Evolutionary conservation across 2,888 invertebrate genomes (phyloP).

Genomic region (Gymnosoma rotundatum): DNA sequence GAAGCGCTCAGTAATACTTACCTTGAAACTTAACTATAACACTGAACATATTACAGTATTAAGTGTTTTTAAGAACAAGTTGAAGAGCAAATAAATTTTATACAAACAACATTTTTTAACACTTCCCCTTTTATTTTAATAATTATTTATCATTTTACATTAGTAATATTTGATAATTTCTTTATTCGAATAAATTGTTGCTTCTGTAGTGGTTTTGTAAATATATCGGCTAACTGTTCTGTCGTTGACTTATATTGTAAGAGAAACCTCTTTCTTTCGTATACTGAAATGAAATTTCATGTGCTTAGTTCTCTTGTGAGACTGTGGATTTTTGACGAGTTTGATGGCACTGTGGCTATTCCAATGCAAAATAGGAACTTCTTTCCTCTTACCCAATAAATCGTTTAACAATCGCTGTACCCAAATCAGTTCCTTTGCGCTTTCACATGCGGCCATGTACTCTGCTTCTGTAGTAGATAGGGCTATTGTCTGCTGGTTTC

Average conservation of each 20-base stretch:
- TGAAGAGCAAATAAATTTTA: no score
- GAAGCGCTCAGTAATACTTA: no score
- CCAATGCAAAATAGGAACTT: slow-evolving; percentile 5
- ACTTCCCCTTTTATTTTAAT: background rate
- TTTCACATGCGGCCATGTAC: slow-evolving; percentile 24
- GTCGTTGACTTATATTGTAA: background rate
- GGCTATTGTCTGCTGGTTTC: slow-evolving; percentile 28
- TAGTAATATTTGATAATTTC: slow-evolving; percentile 11
- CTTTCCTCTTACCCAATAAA: background rate
- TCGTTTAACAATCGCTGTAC: slow-evolving; percentile 5
- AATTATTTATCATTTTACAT: background rate
- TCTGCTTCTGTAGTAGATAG: slow-evolving; percentile 7
- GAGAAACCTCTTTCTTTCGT: background rate
- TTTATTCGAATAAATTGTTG: slow-evolving; percentile 12
- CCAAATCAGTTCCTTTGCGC: slow-evolving; percentile 29
- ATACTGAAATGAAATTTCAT: background rate
- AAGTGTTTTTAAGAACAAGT: no score
- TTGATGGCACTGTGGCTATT: slow-evolving; percentile 39
- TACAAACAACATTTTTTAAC: no score
- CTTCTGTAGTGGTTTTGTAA: slow-evolving; percentile 5
- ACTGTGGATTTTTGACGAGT: slow-evolving; percentile 38
- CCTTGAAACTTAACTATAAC: no score
- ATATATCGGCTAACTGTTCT: slow-evolving; percentile 21
- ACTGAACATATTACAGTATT: no score
- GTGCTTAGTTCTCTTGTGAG: slow-evolving; percentile 24